phyloP scores from a whole-genome alignment of 1,140 invertebrate genomes.

The Aphaenogaster ashmeadi region DNA sequence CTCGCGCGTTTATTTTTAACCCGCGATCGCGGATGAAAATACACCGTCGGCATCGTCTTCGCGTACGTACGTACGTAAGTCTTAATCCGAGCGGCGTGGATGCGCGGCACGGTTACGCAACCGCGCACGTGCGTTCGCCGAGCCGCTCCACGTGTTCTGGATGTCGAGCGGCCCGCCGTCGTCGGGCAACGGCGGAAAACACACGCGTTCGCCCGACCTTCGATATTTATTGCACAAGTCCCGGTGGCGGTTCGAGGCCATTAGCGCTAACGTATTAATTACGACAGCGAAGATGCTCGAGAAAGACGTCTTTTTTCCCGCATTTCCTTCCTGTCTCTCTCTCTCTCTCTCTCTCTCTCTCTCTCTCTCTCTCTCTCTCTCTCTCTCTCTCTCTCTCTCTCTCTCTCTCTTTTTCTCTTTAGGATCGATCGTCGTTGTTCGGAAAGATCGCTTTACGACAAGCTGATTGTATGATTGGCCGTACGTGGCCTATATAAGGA shows the following conservation, averaged over 20 bases:
- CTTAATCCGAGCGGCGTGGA: slow-evolving; percentile 13
- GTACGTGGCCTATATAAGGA: not conserved
- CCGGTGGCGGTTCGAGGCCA: not conserved
- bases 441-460: not conserved
- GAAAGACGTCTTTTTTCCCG: not conserved
- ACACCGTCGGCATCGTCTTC: slow-evolving; percentile 25
- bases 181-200: not conserved
- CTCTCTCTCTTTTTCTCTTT: not conserved
- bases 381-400: not conserved
- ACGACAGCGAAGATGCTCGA: not conserved
- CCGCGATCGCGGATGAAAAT: slow-evolving; percentile 47
- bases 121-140: slow-evolving; percentile 37
- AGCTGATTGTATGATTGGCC: not conserved
- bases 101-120: slow-evolving; percentile 35
- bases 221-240: slow-evolving; percentile 11
- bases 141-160: slow-evolving; percentile 39
- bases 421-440: not conserved
- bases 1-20: slow-evolving; percentile 48
- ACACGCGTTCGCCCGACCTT: not conserved
- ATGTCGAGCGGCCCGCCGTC: not conserved
- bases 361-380: not conserved
- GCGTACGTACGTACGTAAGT: not conserved
- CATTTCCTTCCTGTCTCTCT: too few relatives aligned
- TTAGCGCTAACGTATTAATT: slow-evolving; percentile 1
- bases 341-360: not conserved